Percentiles rank a stretch among this genome's conserved stretches.
Evolutionary conservation across 1,140 invertebrate species (phyloP).

Genomic region (Manduca sexta): DNA sequence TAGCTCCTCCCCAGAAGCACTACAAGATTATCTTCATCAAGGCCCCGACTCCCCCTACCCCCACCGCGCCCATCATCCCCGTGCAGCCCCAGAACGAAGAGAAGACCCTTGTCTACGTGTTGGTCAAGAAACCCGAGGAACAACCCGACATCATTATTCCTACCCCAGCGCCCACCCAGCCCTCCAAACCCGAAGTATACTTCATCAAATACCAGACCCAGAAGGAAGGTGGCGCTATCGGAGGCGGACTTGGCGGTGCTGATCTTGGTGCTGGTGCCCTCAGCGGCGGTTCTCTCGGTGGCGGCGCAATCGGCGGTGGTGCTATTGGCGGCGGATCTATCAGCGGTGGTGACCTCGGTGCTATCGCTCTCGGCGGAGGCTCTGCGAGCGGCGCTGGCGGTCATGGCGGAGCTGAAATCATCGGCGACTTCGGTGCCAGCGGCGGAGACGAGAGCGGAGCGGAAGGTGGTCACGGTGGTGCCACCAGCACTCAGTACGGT

Average conservation of each 20-base stretch:
- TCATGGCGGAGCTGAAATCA: slow-evolving; percentile 43
- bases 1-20: slow-evolving; percentile 83
- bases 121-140: slow-evolving; percentile 89
- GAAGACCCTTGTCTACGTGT: slow-evolving; percentile 92
- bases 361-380: slow-evolving; percentile 28
- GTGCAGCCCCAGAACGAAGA: slow-evolving; percentile 86
- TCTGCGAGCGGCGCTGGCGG: slow-evolving; percentile 25
- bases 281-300: slow-evolving; percentile 26
- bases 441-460: slow-evolving; percentile 39
- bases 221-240: slow-evolving; percentile 72
- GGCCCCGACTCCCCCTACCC: slow-evolving; percentile 84
- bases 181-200: slow-evolving; percentile 90
- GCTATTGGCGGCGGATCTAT: slow-evolving; percentile 23
- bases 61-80: slow-evolving; percentile 83
- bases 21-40: slow-evolving; percentile 94
- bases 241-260: slow-evolving; percentile 39
- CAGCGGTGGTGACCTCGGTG: slow-evolving; percentile 29
- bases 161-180: slow-evolving; percentile 83
- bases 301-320: slow-evolving; percentile 32
- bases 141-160: slow-evolving; percentile 84
- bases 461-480: slow-evolving; percentile 40
- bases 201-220: slow-evolving; percentile 91
- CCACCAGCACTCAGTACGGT: slow-evolving; percentile 57
- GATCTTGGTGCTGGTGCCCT: slow-evolving; percentile 23
- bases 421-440: slow-evolving; percentile 43